phyloP scores from a whole-genome alignment of 2,113 vertebrate genomes.

The Nothobranchius furzeri region DNA sequence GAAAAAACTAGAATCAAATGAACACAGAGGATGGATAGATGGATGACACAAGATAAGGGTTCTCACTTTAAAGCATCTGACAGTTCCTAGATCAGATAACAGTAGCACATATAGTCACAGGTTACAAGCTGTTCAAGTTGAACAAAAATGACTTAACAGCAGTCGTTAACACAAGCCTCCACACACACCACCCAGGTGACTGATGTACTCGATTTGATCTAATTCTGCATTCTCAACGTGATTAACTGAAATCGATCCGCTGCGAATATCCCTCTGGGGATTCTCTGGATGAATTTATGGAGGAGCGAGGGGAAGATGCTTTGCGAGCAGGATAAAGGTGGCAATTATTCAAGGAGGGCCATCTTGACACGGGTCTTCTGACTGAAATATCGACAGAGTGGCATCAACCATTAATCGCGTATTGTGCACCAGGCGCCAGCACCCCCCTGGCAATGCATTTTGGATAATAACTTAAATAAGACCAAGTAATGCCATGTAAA shows the following conservation, averaged over 20 bases:
- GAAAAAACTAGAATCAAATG: neutral
- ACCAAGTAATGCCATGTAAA: conserved; percentile 16
- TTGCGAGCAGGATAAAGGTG: conserved; percentile 22
- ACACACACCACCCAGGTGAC: neutral
- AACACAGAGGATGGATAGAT: neutral
- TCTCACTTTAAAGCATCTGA: neutral
- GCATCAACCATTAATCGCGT: conserved; percentile 32
- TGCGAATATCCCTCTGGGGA: conserved; percentile 39
- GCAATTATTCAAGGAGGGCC: conserved; percentile 44
- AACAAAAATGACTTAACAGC: neutral
- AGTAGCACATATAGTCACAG: neutral
- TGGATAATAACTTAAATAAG: conserved; percentile 41
- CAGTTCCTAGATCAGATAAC: neutral
- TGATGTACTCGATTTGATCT: conserved; percentile 27
- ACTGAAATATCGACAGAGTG: conserved; percentile 50
- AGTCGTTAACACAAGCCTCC: conserved; percentile 1
- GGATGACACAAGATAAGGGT: too few species aligned
- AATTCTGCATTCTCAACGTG: conserved; percentile 45
- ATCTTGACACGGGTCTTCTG: conserved; percentile 25
- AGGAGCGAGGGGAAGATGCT: conserved; percentile 12
- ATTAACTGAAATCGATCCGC: conserved; percentile 52
- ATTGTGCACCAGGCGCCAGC: conserved; percentile 24
- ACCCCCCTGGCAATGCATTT: conserved; percentile 29
- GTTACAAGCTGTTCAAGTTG: neutral
- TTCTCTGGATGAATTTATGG: conserved; percentile 29